Evolutionary conservation across 2,888 invertebrate species (phyloP), one percentile per base, ranked within the genome.

Genomic region (Aleiodes alternator): DNA sequence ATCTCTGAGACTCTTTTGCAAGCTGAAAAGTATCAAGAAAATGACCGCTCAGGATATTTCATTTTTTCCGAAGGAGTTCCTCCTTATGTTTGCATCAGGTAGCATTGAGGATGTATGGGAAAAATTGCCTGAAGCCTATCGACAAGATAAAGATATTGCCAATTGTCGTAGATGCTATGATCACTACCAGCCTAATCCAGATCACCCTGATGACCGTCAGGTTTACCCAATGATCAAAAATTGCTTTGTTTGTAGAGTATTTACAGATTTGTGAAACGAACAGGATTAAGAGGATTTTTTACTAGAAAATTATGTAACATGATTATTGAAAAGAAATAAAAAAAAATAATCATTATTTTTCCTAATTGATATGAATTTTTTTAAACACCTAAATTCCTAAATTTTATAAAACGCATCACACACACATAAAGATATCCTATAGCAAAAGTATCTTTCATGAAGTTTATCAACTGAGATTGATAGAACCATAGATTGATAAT

Each of bases 1-100:
- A 29, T 70, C 70, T 43, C 16, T 70, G 0, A 9, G 11, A 48
- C 16, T 48, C 8, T 59, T 57, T n/a, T 70, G 57, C 56, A 38
- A 70, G 6, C 48, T 70, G 9, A 29, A 55, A 53, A 50, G 16
- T 51, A 51, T 69, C 9, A 12, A 29, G 12, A 29, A 53, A 6
- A 69, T 69, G 69, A 69, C 12, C 3, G 31, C 51, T 29, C 51
- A 69, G 14, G 53, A 69, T n/a, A 51, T 69, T 8, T n/a, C 69
- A 7, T 31, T n/a, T 53, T 53, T 69, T 23, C 69, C 69, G 1
- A 34, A 12, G 6, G 69, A 69, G 34, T 23, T 23, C 23, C 23
- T 23, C 23, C 23, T 23, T 2, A 23, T 23, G 23, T 23, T 23
- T 23, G 23, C n/a, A n/a, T n/a, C 61, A 3, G 12, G 34, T n/a